A percentile compares a stretch with the other conserved stretches of the same genome.
Evolutionary conservation across 1,140 invertebrate species (phyloP).

Genomic region (Bombus fervidus): DNA sequence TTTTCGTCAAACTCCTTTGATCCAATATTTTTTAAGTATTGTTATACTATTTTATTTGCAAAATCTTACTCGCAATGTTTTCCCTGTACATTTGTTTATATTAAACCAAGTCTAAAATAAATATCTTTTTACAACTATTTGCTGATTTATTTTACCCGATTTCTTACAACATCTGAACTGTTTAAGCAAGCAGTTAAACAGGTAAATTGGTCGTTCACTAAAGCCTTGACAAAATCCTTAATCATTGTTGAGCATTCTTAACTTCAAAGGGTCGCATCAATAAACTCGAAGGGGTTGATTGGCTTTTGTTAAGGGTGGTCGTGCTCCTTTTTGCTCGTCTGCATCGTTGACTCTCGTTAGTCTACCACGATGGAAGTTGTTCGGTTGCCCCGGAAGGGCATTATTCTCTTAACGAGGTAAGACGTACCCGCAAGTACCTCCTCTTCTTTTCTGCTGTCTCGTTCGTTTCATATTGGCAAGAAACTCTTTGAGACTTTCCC

Average conservation of each 20-base stretch:
- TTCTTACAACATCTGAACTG: neutral
- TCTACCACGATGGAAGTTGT: neutral
- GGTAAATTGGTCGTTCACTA: neutral
- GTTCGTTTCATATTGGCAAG: slow-evolving; percentile 49
- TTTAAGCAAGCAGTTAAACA: neutral
- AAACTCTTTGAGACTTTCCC: slow-evolving; percentile 30
- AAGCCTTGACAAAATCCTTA: neutral
- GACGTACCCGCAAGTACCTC: slow-evolving; percentile 28
- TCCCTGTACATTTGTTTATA: too few species aligned
- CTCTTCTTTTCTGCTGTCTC: slow-evolving; percentile 5
- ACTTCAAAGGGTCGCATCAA: neutral
- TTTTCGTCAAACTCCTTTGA: too few species aligned
- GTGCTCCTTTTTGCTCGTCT: neutral
- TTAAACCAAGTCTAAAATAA: too few species aligned
- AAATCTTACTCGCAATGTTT: too few species aligned
- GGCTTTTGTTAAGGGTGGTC: slow-evolving; percentile 13
- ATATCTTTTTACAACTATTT: too few species aligned
- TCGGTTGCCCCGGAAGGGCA: slow-evolving; percentile 29
- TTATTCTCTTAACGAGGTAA: slow-evolving; percentile 50
- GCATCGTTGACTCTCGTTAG: slow-evolving; percentile 34
- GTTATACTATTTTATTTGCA: neutral
- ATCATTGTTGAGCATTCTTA: neutral
- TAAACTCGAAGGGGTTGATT: slow-evolving; percentile 16
- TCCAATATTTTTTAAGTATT: too few species aligned
- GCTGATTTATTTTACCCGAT: neutral